Evolutionary conservation across 2,888 invertebrate genomes (phyloP), one percentile per base, ranked within the genome.

Genomic region (Amorpha juglandis): DNA sequence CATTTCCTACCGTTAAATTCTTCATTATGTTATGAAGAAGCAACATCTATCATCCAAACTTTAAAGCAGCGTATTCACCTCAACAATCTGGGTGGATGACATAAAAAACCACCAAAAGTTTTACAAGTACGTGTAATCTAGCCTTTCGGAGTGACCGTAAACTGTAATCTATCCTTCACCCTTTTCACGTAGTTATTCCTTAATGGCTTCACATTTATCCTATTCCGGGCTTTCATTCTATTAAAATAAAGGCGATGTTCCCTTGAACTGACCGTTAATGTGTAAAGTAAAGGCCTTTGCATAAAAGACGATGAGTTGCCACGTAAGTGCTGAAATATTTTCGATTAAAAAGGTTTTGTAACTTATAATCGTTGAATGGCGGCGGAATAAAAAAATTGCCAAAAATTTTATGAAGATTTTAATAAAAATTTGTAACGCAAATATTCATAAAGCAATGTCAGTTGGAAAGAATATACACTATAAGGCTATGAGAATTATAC

Each of bases 121-220:
- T 69, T 72, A 69, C 67, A 69, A 70, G 63, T 66, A 42, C 35
- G 63, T 27, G 64, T 69, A 72, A 69, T 68, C 70, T 65, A 72
- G 69, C 66, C 71, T 68, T 72, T 71, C 68, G 73, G 66, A 74
- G 67, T 77, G 75, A 78, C 73, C 75, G 73, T 81, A 76, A 81
- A 81, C 76, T 72, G 72, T 70, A 72, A 72, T 73, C 65, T 69
- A 63, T 67, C 47, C 21, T 51, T 51, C 38, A 66, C 69, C 69
- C 67, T 67, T 63, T 58, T 55, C 50, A 67, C 67, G 67, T 67
- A 67, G 63, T 63, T 63, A 33, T 35, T 67, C 69, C 67, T 72
- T 68, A 71, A 74, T 68, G 55, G 63, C 16, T 14, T 42, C 21
- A 27, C 12, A 27, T 11, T 45, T 68, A 73, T 2, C 65, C 62